Evolutionary conservation across 2,888 invertebrate genomes (phyloP).

Genomic region (Ommatoiulus sabulosus): DNA sequence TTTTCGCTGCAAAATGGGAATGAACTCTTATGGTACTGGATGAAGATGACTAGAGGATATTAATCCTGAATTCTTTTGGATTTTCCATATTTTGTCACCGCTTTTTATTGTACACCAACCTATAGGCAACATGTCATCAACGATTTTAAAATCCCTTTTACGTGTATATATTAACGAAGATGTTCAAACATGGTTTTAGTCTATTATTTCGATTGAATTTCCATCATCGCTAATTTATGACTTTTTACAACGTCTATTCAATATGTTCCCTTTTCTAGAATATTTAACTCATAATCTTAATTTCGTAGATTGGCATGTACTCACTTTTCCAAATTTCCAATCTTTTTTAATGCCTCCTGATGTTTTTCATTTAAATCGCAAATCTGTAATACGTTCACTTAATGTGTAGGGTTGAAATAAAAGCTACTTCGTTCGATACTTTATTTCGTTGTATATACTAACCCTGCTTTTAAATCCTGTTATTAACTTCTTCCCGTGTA

Average conservation of each 20-base stretch:
- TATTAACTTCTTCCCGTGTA: conserved; percentile 26
- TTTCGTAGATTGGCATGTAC: not conserved
- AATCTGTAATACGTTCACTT: not conserved
- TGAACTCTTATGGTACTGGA: not conserved
- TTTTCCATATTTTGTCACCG: no score
- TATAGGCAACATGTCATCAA: no score
- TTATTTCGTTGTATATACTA: not conserved
- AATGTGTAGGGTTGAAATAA: not conserved
- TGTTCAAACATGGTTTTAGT: no score
- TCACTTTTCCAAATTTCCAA: conserved; percentile 18
- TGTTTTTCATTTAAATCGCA: conserved; percentile 33
- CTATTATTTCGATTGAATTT: no score
- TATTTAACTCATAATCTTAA: no score
- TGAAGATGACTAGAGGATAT: not conserved
- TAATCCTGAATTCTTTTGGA: no score
- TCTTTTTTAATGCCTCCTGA: conserved; percentile 1
- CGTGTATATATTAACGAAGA: no score
- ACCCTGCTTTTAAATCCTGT: not conserved
- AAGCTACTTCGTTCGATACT: not conserved
- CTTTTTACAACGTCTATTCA: no score
- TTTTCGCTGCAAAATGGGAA: conserved; percentile 18
- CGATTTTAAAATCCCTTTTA: no score
- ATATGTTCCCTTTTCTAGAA: no score
- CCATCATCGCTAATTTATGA: no score
- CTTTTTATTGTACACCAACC: no score